These are phyloP conservation scores for Doryteuthis pealeii DNA, from an alignment of 1,140 invertebrate genomes.

Conservation along the genomic window DNA sequence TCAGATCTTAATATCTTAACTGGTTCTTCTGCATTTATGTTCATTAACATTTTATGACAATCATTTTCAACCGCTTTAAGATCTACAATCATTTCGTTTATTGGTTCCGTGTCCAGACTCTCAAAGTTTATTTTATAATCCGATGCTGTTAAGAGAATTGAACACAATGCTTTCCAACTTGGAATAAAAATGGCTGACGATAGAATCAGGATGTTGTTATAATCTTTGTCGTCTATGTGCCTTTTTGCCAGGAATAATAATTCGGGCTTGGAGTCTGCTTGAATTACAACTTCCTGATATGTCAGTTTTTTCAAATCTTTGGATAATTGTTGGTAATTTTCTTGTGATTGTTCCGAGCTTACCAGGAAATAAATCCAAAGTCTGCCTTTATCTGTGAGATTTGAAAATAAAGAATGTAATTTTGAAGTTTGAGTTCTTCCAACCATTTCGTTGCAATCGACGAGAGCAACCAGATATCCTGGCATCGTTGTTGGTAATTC, in stretches of 20 bases:
- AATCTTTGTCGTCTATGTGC: neutral
- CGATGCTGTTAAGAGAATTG: neutral
- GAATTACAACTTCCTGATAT: neutral
- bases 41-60: neutral
- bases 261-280: neutral
- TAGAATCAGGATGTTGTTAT: neutral
- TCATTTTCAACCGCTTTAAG: neutral
- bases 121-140: neutral
- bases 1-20: slow-evolving; percentile 24
- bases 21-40: neutral
- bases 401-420: too few relatives aligned
- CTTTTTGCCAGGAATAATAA: neutral
- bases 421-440: too few relatives aligned
- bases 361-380: too few relatives aligned
- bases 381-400: too few relatives aligned
- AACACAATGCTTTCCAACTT: neutral
- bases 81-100: neutral
- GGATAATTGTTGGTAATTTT: too few relatives aligned
- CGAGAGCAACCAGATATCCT: too few relatives aligned
- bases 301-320: too few relatives aligned
- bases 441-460: too few relatives aligned
- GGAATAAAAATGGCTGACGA: neutral
- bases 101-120: neutral
- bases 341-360: too few relatives aligned
- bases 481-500: too few relatives aligned